phyloP scores from a whole-genome alignment of 2,113 vertebrate genomes.

The Pseudorasbora parva region DNA sequence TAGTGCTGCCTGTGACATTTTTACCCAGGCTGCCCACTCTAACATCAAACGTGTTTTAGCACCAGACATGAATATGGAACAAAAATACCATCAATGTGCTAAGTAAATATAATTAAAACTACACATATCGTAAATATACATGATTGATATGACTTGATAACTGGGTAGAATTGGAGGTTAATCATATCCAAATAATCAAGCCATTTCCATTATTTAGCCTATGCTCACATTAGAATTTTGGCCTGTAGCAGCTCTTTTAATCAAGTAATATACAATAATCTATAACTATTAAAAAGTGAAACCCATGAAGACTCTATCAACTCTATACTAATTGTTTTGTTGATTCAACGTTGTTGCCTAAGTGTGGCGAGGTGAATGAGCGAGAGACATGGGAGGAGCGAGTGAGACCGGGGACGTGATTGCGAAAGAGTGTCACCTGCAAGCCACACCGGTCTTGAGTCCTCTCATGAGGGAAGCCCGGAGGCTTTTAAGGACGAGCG shows the following conservation, averaged over 20 bases:
- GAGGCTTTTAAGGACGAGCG: too few species aligned
- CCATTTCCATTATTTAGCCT: too few species aligned
- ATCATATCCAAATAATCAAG: too few species aligned
- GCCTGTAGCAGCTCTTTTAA: not conserved
- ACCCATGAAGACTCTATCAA: not conserved
- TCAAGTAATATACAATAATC: not conserved
- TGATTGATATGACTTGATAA: not conserved
- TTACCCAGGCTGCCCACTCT: conserved; percentile 21
- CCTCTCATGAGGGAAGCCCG: too few species aligned
- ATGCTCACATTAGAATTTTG: not conserved
- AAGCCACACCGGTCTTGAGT: too few species aligned
- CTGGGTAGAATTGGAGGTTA: too few species aligned
- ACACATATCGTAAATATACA: not conserved
- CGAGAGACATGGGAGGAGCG: too few species aligned
- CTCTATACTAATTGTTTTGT: too few species aligned
- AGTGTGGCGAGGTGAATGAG: too few species aligned
- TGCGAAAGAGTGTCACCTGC: too few species aligned
- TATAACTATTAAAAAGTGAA: not conserved
- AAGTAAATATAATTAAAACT: not conserved
- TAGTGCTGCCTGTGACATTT: conserved; percentile 40
- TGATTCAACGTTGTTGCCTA: too few species aligned
- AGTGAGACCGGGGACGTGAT: too few species aligned
- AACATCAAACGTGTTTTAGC: conserved; percentile 36
- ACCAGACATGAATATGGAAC: not conserved
- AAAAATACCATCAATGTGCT: not conserved